Evolutionary conservation across 1,140 invertebrate species (phyloP).

Genomic region (Sarcophaga bullata): DNA sequence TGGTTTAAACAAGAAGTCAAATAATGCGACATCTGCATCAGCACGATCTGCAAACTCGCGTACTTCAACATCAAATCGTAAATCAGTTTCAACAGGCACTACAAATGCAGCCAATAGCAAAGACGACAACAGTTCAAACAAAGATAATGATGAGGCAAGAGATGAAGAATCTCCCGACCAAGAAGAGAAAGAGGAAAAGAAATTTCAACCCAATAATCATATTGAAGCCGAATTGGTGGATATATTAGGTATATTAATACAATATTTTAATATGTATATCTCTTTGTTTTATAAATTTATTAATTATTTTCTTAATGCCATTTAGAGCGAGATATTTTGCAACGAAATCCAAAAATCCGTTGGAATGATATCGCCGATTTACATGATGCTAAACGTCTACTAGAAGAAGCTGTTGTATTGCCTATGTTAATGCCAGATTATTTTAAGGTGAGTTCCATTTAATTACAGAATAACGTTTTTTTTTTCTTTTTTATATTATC

Average conservation of each 20-base stretch:
- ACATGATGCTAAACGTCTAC: conserved; percentile 90
- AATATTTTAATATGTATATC: background rate
- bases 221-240: conserved; percentile 93
- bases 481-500: too few relatives aligned
- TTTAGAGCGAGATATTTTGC: conserved; percentile 94
- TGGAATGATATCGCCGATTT: conserved; percentile 99
- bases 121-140: conserved; percentile 40
- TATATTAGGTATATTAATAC: conserved; percentile 75
- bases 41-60: conserved; percentile 19
- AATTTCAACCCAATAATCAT: conserved; percentile 90
- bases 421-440: conserved; percentile 99
- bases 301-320: conserved; percentile 26
- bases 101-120: conserved; percentile 27
- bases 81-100: conserved; percentile 45
- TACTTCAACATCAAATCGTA: conserved; percentile 44
- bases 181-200: conserved; percentile 81
- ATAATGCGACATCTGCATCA: background rate
- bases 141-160: conserved; percentile 45
- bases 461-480: too few relatives aligned
- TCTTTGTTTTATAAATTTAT: background rate
- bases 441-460: conserved; percentile 89
- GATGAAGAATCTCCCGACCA: conserved; percentile 69
- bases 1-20: conserved; percentile 28
- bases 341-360: conserved; percentile 95
- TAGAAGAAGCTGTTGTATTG: conserved; percentile 98